Conservation (phyloP, 2,888 invertebrate species). For the Yponomeuta sedellus region DNA sequence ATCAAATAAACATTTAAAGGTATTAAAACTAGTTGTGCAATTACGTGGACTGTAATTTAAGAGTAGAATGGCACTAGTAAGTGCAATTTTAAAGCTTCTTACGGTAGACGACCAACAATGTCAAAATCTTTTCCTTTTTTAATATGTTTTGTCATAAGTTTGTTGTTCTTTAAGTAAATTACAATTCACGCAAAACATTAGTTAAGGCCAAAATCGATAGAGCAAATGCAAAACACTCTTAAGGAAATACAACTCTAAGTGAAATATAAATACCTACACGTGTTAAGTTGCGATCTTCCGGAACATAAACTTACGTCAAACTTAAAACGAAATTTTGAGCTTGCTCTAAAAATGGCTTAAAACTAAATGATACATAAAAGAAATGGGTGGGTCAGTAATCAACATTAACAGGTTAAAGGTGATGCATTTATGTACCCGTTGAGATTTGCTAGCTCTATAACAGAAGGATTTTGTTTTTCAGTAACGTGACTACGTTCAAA, state of each 20-base stretch:
- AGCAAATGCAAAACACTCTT: not conserved
- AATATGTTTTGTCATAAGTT: no score
- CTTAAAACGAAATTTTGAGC: not conserved
- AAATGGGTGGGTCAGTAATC: conserved; percentile 45
- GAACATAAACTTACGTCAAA: no score
- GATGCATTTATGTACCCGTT: conserved; percentile 28
- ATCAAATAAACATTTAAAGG: conserved; percentile 30
- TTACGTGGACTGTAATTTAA: not conserved
- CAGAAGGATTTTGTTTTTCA: no score
- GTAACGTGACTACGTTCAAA: no score
- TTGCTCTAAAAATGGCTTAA: conserved; percentile 22
- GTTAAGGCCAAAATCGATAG: not conserved
- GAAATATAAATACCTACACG: no score
- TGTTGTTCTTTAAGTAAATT: not conserved
- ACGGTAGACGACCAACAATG: no score
- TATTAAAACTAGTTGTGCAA: not conserved
- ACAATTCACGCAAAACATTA: not conserved
- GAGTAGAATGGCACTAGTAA: no score
- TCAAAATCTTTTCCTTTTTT: no score
- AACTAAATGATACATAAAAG: conserved; percentile 28
- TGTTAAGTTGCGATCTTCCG: no score
- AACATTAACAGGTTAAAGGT: conserved; percentile 72
- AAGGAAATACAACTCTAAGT: no score
- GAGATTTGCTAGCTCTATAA: no score
- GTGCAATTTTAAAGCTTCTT: no score